Evolutionary conservation across 2,888 invertebrate species (phyloP).

Genomic region (Melinopterus prodromus): DNA sequence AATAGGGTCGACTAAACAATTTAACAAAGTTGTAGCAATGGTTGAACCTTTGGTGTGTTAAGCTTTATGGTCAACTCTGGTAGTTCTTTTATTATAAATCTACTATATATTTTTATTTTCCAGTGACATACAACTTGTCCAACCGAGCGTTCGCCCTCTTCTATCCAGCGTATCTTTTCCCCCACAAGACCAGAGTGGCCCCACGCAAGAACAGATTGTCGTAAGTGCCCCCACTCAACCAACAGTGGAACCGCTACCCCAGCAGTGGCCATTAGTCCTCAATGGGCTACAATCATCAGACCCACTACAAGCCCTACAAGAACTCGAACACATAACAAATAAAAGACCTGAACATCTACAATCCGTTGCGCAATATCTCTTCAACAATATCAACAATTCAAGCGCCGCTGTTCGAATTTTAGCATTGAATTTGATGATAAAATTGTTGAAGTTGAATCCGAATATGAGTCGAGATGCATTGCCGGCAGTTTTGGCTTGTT

Average conservation of each 20-base stretch:
- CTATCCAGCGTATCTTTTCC: conserved; percentile 71
- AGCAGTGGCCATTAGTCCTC: conserved; percentile 64
- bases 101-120: conserved; percentile 40
- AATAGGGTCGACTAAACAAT: too few relatives aligned
- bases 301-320: conserved; percentile 72
- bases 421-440: conserved; percentile 76
- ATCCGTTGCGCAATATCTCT: conserved; percentile 69
- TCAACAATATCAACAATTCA: conserved; percentile 61
- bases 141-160: conserved; percentile 66
- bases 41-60: too few relatives aligned
- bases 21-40: too few relatives aligned
- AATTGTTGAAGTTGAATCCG: conserved; percentile 73
- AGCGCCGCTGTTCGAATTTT: conserved; percentile 66
- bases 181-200: conserved; percentile 60
- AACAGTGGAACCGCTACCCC: conserved; percentile 58
- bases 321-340: conserved; percentile 76
- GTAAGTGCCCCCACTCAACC: conserved; percentile 62
- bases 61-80: too few relatives aligned
- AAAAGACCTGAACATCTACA: conserved; percentile 74
- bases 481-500: conserved; percentile 80
- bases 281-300: conserved; percentile 59
- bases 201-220: conserved; percentile 63
- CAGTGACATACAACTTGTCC: conserved; percentile 66
- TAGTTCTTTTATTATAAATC: too few relatives aligned
- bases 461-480: conserved; percentile 69